Evolutionary conservation across 2,888 invertebrate genomes (phyloP).

Genomic region (Pheosia tremula): DNA sequence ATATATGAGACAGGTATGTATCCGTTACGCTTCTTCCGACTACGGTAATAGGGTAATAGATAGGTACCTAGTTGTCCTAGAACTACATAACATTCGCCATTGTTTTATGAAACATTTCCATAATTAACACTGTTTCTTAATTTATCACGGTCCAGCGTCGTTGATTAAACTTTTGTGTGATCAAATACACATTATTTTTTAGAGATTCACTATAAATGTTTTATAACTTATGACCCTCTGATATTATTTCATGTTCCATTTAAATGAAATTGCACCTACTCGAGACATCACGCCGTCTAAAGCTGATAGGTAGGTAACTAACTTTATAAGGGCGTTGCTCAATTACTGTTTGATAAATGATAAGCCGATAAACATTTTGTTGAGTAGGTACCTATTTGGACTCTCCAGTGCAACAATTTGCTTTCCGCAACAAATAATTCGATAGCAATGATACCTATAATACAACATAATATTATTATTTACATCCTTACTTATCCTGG

Average conservation of each 20-base stretch:
- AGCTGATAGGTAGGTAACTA: constrained; percentile 32
- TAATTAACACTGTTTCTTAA: not conserved
- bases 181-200: constrained; percentile 5
- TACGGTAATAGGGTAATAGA: not conserved
- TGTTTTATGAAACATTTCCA: not conserved
- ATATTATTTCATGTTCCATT: constrained; percentile 20
- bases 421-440: constrained; percentile 1
- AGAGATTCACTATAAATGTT: constrained; percentile 21
- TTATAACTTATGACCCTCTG: constrained; percentile 36
- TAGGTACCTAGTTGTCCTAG: not conserved
- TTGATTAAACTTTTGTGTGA: not conserved
- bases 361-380: constrained; percentile 43
- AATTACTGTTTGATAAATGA: constrained; percentile 36
- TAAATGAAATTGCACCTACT: constrained; percentile 18
- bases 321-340: constrained; percentile 35
- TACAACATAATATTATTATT: too few relatives aligned
- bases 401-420: constrained; percentile 8
- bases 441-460: not conserved
- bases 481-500: too few relatives aligned
- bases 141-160: not conserved
- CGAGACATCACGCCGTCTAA: constrained; percentile 44
- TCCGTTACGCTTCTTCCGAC: not conserved
- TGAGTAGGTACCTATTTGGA: constrained; percentile 6
- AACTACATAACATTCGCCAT: not conserved
- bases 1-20: too few relatives aligned